Conservation (phyloP, 2,888 invertebrate genomes). For the Drosophila fungiperda region DNA sequence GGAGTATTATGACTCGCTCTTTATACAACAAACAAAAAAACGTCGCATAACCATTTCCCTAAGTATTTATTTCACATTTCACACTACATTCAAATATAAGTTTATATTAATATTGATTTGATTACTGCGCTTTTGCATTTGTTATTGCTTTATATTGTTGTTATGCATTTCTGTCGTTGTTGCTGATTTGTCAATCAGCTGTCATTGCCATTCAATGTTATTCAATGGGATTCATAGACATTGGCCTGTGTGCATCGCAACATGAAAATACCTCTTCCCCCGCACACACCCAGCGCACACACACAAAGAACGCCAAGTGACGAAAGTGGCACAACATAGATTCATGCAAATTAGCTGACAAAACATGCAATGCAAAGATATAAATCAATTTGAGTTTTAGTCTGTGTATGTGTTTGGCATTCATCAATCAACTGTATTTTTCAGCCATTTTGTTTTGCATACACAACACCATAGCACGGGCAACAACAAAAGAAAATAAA, state of each 20-base stretch:
- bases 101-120: slow-evolving; percentile 34
- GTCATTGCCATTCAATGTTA: slow-evolving; percentile 46
- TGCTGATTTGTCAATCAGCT: slow-evolving; percentile 46
- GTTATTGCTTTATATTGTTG: background rate
- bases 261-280: slow-evolving; percentile 19
- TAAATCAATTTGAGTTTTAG: slow-evolving; percentile 5
- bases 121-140: slow-evolving; percentile 13
- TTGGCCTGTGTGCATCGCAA: slow-evolving; percentile 19
- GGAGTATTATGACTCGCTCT: background rate
- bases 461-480: slow-evolving; percentile 12
- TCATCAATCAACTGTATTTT: slow-evolving; percentile 48
- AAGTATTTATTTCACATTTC: background rate
- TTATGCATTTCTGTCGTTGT: background rate
- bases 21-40: background rate
- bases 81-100: background rate
- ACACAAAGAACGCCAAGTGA: background rate
- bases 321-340: slow-evolving; percentile 31
- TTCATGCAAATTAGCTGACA: slow-evolving; percentile 73
- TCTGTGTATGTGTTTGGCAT: slow-evolving; percentile 14
- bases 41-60: background rate
- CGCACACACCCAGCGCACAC: background rate
- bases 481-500: slow-evolving; percentile 7
- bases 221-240: background rate
- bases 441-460: slow-evolving; percentile 49
- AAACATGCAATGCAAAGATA: slow-evolving; percentile 45